A percentile compares a stretch with the other conserved stretches of the same genome.
Conservation (phyloP, 2,113 vertebrate genomes). For the Hiodon alosoides region DNA sequence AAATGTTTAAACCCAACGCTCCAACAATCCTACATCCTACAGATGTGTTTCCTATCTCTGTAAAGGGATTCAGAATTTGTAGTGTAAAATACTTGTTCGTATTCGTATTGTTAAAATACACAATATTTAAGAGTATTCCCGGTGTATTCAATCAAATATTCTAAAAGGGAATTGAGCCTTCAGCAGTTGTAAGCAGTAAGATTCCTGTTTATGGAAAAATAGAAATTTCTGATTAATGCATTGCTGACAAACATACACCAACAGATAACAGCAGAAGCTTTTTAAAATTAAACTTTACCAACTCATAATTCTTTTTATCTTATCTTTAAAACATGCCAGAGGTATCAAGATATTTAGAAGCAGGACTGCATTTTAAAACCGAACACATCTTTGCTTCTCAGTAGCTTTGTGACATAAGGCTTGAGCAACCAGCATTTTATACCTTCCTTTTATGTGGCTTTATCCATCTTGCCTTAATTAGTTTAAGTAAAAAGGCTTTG, state of each 20-base stretch:
- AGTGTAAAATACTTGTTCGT: too few relatives aligned
- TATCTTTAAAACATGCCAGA: slow-evolving; percentile 32
- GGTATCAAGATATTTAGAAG: slow-evolving; percentile 46
- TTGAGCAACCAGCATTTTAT: slow-evolving; percentile 23
- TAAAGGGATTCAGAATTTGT: too few relatives aligned
- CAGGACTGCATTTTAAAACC: slow-evolving; percentile 48
- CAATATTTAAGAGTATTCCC: too few relatives aligned
- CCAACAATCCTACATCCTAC: too few relatives aligned
- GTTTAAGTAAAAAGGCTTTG: slow-evolving; percentile 43
- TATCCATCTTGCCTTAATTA: slow-evolving; percentile 51
- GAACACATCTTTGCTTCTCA: slow-evolving; percentile 28
- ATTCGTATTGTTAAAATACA: too few relatives aligned
- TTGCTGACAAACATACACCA: too few relatives aligned
- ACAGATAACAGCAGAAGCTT: slow-evolving; percentile 25
- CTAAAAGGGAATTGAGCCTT: too few relatives aligned
- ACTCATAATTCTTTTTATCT: slow-evolving; percentile 39
- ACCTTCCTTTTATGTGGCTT: slow-evolving; percentile 31
- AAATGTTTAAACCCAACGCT: slow-evolving; percentile 1
- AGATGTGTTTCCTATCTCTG: too few relatives aligned
- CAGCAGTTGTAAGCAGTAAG: too few relatives aligned
- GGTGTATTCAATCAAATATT: too few relatives aligned
- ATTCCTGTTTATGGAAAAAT: too few relatives aligned
- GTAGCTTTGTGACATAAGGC: slow-evolving; percentile 23
- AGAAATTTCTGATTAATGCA: too few relatives aligned
- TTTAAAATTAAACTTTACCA: slow-evolving; percentile 35